phyloP scores from a whole-genome alignment of 2,113 vertebrate genomes.

The Ptilonorhynchus violaceus region DNA sequence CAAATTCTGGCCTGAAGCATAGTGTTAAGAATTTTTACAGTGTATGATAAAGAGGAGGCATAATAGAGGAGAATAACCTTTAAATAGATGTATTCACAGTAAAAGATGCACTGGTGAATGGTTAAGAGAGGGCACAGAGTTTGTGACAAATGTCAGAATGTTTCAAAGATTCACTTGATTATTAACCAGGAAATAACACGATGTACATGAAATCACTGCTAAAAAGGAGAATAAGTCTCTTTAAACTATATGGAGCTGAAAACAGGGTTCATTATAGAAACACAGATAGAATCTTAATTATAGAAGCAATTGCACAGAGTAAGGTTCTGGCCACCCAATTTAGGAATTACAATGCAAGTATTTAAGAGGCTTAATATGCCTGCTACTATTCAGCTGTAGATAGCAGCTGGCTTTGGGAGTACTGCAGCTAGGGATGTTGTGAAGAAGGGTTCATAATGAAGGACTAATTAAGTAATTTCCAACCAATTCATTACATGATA shows the following conservation, averaged over 20 bases:
- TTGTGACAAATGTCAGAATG: background rate
- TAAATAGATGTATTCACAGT: background rate
- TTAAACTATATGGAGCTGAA: background rate
- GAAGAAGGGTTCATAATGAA: slow-evolving; percentile 2
- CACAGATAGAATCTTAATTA: slow-evolving; percentile 47
- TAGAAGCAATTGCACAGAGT: slow-evolving; percentile 16
- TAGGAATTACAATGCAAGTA: slow-evolving; percentile 44
- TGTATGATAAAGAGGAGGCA: background rate
- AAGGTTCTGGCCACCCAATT: slow-evolving; percentile 31
- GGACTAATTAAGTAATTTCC: slow-evolving; percentile 51
- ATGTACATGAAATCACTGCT: background rate
- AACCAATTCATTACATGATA: slow-evolving; percentile 7
- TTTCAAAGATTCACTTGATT: background rate
- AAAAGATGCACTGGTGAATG: background rate
- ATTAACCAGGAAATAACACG: background rate
- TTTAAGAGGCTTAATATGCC: slow-evolving; percentile 57
- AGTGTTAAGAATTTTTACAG: background rate
- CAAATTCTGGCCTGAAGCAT: background rate
- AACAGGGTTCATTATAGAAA: slow-evolving; percentile 21
- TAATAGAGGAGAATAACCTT: background rate
- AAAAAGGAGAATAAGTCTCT: background rate
- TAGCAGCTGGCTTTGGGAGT: slow-evolving; percentile 50
- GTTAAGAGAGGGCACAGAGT: background rate
- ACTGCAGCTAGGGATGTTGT: background rate
- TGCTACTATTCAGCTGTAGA: slow-evolving; percentile 26